Base-by-base conservation (phyloP, 2,888 invertebrate species). In the Ophion ellenae region DNA sequence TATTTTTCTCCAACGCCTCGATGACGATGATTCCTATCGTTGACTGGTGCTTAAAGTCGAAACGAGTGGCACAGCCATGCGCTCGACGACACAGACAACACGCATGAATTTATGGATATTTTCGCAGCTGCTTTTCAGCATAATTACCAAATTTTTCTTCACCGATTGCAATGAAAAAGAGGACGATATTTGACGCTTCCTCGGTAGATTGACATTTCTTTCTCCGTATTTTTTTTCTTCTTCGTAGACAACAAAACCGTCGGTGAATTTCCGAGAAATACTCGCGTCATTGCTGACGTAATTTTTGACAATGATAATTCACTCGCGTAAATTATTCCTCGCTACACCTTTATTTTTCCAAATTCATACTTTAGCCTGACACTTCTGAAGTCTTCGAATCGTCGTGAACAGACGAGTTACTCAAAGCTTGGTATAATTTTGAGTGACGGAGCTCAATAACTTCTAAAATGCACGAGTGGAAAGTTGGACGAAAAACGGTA, bases 81-180 rank as follows among this genome's bases (percentile, higher is more conserved):
- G 59, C 14, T 45, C 24, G 47, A 63, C 63, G 69, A 20, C 11
- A 10, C 2, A 61, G 63, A 47, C 63, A 28, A 28, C 17, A 36
- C 14, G 14, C 32, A 14, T 59, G 75, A 47, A 83, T 83, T 78
- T 36, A 78, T 83, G 64, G 66, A 82, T 71, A 73, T 83, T 83
- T 74, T 83, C 36, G 17, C 78, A 83, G 45, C 66, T 73, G 83
- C 36, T 20, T n/a, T 45, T 20, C 11, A 32, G 53, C 28, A 10
- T 61, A 53, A 74, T 83, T 45, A 74, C 36, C 53, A 63, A 28
- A 71, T 57, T 70, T n/a, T 20, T 40, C 14, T 66, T 59, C 11
- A 45, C n/a, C 28, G 17, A 24, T 36, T 36, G 20, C n/a, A 61
- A 61, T 17, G 32, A 40, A 61, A 61, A 36, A 61, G n/a, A 4